Base-by-base conservation (phyloP, 2,888 invertebrate species). In the Eupithecia dodoneata region DNA sequence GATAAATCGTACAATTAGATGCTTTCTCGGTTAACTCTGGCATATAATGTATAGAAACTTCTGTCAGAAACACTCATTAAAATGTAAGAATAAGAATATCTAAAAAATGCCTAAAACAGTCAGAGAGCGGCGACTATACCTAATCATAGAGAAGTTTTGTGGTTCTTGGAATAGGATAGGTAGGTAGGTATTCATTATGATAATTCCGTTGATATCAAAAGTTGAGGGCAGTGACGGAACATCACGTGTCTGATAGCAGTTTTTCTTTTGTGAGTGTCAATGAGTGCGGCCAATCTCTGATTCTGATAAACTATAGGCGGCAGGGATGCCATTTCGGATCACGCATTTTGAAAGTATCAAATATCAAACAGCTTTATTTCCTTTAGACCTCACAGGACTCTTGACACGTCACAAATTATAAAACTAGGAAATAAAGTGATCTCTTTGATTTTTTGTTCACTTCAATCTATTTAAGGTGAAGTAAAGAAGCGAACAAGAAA, bases 191-290 rank as follows among this genome's bases (percentile, higher is more conserved):
- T 69, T 69, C 41, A 75, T 75, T 52, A 72, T 65, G 55, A 66
- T 72, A 72, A 49, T 71, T 74, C 12, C 41, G 71, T 70, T 49
- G 47, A 74, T 77, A 69, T 70, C 74, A 18, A 74, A 79, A 74
- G 59, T 77, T 69, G 72, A 65, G 59, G 72, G 77, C 59, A 42
- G 44, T 69, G 67, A 65, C 75, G 67, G 76, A 70, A 45, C 67
- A 76, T 92, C 85, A 86, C 94, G 94, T 94, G 94, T 88, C 90
- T 76, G 71, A 77, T 55, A 82, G 88, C 90, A 87, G 88, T 94
- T 86, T 88, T 87, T 93, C 92, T 90, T 89, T 81, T 67, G 78
- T 77, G 80, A 83, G 86, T 85, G 89, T 85, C 91, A 91, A 92
- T 92, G 90, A 91, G 86, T 83, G 85, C 74, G 76, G 79, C 83